Conservation (phyloP, 35 echinoderm and acorn worm species). For the Hemicentrotus pulcherrimus region DNA sequence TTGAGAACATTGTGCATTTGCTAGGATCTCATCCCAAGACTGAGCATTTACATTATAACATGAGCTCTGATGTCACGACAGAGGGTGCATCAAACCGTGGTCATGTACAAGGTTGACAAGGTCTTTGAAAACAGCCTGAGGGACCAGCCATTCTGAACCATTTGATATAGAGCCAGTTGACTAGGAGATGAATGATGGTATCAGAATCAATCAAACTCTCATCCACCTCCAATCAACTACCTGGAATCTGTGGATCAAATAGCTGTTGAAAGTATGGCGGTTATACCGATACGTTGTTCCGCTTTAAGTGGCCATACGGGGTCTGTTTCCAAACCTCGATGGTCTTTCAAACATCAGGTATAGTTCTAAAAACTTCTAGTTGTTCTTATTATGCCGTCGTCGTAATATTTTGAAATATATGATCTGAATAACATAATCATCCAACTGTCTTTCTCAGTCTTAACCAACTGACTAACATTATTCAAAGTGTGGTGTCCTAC, state of each 20-base stretch:
- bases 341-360: background rate
- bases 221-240: background rate
- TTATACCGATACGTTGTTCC: background rate
- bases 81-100: background rate
- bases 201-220: background rate
- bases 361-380: no score
- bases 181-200: slow-evolving; percentile 17
- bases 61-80: background rate
- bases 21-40: background rate
- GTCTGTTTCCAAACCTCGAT: background rate
- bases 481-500: no score
- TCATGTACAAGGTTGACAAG: background rate
- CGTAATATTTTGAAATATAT: background rate
- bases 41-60: background rate
- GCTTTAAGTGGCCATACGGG: no score
- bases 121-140: background rate
- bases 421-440: no score
- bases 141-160: background rate
- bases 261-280: background rate
- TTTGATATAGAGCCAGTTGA: slow-evolving; percentile 9
- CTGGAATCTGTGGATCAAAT: background rate
- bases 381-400: background rate
- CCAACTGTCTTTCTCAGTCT: no score
- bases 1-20: no score
- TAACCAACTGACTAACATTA: no score